phyloP scores from a whole-genome alignment of 2,113 vertebrate genomes.

The Ciconia stormi region DNA sequence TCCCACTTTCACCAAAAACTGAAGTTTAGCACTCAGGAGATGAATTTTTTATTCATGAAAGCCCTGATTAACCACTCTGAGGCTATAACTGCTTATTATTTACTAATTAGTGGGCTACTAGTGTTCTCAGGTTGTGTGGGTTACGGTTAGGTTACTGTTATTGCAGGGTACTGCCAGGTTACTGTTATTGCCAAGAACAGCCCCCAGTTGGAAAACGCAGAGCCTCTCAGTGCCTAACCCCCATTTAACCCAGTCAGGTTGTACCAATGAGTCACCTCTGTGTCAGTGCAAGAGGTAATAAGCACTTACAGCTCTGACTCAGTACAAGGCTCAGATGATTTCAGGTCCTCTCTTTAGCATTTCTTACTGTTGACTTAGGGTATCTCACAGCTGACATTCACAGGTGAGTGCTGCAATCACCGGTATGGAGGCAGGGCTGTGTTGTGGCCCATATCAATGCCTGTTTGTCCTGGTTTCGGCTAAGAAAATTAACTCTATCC shows the following conservation, averaged over 20 bases:
- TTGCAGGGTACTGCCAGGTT: not conserved
- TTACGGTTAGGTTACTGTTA: not conserved
- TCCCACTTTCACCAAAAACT: not conserved
- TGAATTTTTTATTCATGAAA: not conserved
- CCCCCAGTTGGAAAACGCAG: not conserved
- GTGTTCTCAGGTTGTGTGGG: not conserved
- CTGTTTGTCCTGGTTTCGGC: no score
- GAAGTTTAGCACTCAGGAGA: not conserved
- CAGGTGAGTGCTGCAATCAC: not conserved
- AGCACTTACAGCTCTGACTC: not conserved
- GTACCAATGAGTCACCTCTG: not conserved
- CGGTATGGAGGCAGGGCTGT: not conserved
- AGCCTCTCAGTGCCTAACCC: not conserved
- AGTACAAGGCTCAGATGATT: not conserved
- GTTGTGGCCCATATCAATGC: not conserved
- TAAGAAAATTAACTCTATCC: no score
- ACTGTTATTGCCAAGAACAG: not conserved
- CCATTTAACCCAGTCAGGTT: not conserved
- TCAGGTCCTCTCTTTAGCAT: not conserved
- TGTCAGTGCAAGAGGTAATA: not conserved
- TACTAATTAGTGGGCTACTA: not conserved
- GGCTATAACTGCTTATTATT: not conserved
- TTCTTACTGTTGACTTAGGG: not conserved
- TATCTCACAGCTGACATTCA: not conserved
- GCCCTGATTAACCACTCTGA: not conserved